Conservation (phyloP, 2,797 vertebrate genomes). For the Megaceryle alcyon region DNA sequence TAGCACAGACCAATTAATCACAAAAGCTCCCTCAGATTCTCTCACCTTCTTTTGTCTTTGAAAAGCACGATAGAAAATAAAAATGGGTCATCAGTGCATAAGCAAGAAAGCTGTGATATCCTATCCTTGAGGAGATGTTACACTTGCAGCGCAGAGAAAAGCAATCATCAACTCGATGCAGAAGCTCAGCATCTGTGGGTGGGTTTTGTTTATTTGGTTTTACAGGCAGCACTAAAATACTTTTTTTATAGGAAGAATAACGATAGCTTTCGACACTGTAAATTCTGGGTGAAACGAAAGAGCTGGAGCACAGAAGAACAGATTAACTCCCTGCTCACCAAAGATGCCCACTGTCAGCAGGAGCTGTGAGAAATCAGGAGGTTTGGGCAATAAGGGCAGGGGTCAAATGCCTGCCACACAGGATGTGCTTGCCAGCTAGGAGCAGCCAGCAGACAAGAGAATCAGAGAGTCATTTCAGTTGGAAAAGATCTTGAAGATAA, state of each 20-base stretch:
- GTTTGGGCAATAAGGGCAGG: background rate
- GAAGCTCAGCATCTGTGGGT: accelerated
- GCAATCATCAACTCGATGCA: background rate
- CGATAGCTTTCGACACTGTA: background rate
- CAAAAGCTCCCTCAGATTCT: constrained; percentile 32
- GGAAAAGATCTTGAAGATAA: too few relatives aligned
- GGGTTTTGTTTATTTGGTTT: background rate
- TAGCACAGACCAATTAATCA: constrained; percentile 73
- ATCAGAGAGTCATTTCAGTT: background rate
- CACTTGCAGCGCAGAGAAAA: background rate
- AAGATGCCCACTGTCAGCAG: background rate
- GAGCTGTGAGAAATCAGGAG: background rate
- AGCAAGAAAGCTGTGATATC: background rate
- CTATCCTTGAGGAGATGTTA: background rate
- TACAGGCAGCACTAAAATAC: background rate
- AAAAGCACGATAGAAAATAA: background rate
- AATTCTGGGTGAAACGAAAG: background rate
- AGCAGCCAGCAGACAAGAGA: background rate
- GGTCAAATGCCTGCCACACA: accelerated
- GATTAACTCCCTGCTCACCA: background rate
- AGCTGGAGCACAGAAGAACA: background rate
- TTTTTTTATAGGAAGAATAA: background rate
- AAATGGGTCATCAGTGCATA: constrained; percentile 52
- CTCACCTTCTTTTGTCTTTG: constrained; percentile 78
- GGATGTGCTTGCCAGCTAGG: background rate